These are phyloP conservation scores for Hirtodrosophila trivittata DNA, from an alignment of 2,888 invertebrate species.

Conservation along the genomic window DNA sequence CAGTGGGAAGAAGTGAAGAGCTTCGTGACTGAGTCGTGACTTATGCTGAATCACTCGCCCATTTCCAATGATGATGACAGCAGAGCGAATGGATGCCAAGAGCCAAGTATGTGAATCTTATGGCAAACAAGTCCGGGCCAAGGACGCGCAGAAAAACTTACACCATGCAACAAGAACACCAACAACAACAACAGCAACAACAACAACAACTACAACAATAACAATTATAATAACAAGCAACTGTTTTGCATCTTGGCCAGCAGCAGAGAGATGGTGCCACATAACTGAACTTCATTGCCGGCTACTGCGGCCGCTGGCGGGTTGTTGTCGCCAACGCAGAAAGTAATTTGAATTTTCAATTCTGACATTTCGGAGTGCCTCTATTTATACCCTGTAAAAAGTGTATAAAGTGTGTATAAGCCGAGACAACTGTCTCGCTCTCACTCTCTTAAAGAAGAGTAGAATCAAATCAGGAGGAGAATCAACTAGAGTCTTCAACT, in stretches of 20 bases:
- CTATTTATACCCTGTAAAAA: constrained; percentile 11
- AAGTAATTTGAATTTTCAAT: constrained; percentile 43
- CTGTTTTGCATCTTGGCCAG: constrained; percentile 51
- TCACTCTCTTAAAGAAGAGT: no score
- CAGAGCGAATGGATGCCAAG: constrained; percentile 23
- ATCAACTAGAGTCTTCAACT: no score
- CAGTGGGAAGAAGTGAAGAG: no score
- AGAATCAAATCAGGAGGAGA: no score
- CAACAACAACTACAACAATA: constrained; percentile 8
- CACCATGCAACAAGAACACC: constrained; percentile 18
- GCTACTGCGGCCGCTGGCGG: constrained; percentile 8
- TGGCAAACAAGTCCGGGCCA: constrained; percentile 39
- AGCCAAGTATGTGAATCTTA: constrained; percentile 50
- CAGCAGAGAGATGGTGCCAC: constrained; percentile 20
- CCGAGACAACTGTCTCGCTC: no score
- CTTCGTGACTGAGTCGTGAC: constrained; percentile 17
- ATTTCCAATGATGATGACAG: constrained; percentile 21
- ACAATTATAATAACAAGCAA: constrained; percentile 38
- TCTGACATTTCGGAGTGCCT: constrained; percentile 7
- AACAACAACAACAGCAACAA: constrained; percentile 7
- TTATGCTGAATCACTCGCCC: constrained; percentile 20
- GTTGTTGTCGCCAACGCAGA: constrained; percentile 32
- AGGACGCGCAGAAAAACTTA: constrained; percentile 31
- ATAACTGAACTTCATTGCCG: constrained; percentile 8
- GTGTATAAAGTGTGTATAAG: no score